A percentile compares a stretch with the other conserved stretches of the same genome.
Conservation (phyloP, 2,113 vertebrate species). For the Thamnaconus septentrionalis region DNA sequence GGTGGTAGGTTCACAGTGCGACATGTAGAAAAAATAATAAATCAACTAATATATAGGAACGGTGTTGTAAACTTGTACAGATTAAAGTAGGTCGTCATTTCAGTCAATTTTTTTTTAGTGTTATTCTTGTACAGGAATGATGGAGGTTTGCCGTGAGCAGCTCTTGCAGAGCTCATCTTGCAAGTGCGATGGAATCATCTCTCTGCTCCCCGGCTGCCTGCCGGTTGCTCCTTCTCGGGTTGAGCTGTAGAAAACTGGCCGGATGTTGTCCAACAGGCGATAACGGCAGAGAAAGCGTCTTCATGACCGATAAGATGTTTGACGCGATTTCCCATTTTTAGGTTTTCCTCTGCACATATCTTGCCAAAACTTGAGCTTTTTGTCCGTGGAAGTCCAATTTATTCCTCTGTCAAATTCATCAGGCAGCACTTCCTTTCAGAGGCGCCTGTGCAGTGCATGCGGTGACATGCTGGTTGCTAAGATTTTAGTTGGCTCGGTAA, state of each 20-base stretch:
- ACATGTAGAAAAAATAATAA: constrained; percentile 52
- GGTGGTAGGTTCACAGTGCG: too few relatives aligned
- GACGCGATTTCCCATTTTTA: constrained; percentile 5
- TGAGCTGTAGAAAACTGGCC: background rate
- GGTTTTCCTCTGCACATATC: background rate
- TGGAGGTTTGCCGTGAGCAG: too few relatives aligned
- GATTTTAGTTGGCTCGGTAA: constrained; percentile 26
- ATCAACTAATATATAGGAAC: constrained; percentile 72
- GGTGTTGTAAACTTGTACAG: constrained; percentile 78
- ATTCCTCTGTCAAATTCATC: constrained; percentile 64
- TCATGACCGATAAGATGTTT: constrained; percentile 4
- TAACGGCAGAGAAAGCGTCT: constrained; percentile 15
- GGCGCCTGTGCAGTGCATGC: constrained; percentile 1
- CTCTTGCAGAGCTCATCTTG: too few relatives aligned
- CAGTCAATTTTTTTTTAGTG: constrained; percentile 71
- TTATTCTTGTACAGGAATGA: constrained; percentile 63
- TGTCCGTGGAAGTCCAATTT: constrained; percentile 60
- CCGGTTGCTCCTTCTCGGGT: too few relatives aligned
- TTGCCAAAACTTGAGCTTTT: constrained; percentile 23
- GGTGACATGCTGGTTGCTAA: constrained; percentile 2
- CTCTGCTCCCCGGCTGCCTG: too few relatives aligned
- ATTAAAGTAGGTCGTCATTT: constrained; percentile 55
- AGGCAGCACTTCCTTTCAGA: constrained; percentile 54
- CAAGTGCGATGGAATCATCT: too few relatives aligned
- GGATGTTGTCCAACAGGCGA: constrained; percentile 12